A percentile compares a stretch with the other conserved stretches of the same genome.
Conservation (phyloP, 2,113 vertebrate genomes). For the Sinosuthora webbiana region DNA sequence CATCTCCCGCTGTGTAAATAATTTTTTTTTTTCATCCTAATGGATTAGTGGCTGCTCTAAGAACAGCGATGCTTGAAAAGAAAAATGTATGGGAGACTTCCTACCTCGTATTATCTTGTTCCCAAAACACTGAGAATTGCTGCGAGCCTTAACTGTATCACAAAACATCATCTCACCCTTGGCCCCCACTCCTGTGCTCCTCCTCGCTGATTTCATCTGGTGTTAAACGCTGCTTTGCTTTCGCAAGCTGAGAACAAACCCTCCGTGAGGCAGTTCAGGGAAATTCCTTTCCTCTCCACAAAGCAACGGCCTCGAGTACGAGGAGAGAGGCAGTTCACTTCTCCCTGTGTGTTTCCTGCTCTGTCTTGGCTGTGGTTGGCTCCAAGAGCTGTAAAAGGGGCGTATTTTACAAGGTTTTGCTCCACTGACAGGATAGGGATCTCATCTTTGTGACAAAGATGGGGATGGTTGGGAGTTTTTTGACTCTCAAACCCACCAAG, state of each 20-base stretch:
- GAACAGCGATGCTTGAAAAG: background rate
- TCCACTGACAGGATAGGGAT: background rate
- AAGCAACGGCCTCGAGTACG: fast-evolving
- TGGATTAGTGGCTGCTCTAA: background rate
- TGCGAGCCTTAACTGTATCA: background rate
- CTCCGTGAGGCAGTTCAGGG: background rate
- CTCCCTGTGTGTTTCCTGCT: background rate
- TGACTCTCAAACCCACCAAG: background rate
- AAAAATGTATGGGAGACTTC: background rate
- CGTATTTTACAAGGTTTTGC: background rate
- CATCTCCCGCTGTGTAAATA: background rate
- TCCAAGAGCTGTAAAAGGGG: background rate
- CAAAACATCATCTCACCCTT: background rate
- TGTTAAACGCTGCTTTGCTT: background rate
- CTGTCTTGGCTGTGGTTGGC: background rate
- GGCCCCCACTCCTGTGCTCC: background rate
- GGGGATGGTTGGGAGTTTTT: background rate
- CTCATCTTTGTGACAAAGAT: background rate
- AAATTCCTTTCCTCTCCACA: background rate
- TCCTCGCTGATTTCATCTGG: background rate
- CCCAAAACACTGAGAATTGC: background rate
- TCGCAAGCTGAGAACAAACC: background rate
- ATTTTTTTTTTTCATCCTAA: background rate
- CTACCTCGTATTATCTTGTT: background rate
- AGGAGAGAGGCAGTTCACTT: background rate